Base-by-base conservation (phyloP, 2,797 vertebrate genomes). In the Orientallactaga sibirica region DNA sequence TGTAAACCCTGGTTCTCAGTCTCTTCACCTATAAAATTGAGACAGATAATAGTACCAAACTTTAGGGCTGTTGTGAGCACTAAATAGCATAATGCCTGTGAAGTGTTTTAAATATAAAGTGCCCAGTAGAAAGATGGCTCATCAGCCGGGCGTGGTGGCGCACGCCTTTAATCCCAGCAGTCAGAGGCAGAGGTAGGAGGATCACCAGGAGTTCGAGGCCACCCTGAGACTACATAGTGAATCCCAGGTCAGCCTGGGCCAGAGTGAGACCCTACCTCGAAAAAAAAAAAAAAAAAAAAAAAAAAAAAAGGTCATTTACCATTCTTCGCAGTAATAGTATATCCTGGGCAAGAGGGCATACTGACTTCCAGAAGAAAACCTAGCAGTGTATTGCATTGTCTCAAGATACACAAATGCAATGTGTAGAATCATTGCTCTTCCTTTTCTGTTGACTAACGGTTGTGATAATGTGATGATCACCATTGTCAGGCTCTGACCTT, bases 361-460 rank as follows among this genome's bases (percentile, higher is more conserved):
- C 43, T 93, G 62, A 20, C 7, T 83, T 94, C 43, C 5, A 71
- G 52, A 92, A 80, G n/a, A 68, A 89, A 87, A 89, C 48, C 3
- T 1, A 61, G 70, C 15, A n/a, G 37, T 81, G 88, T 48, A 19
- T 25, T 52, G 11, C 43, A 64, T 22, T 71, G 22, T 52, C 55
- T 88, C 62, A 52, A 73, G 75, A 80, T 27, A 19, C 11, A 55
- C 43, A 52, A 52, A 86, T 8, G 64, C 24, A 33, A 85, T 90
- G 68, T 12, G 4, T 43, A 74, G 61, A 88, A 58, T 70, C 16
- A 90, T 48, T 61, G 33, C 27, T 89, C 3, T 58, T 11, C 7
- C 0, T 24, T 73, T 25, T 70, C 48, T 29, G 43, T 78, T 92
- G 71, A 86, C 43, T 86, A 70, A 41, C 8, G 37, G n/a, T 66